phyloP scores from a whole-genome alignment of 2,888 invertebrate genomes.

The Macrophya alboannulata region DNA sequence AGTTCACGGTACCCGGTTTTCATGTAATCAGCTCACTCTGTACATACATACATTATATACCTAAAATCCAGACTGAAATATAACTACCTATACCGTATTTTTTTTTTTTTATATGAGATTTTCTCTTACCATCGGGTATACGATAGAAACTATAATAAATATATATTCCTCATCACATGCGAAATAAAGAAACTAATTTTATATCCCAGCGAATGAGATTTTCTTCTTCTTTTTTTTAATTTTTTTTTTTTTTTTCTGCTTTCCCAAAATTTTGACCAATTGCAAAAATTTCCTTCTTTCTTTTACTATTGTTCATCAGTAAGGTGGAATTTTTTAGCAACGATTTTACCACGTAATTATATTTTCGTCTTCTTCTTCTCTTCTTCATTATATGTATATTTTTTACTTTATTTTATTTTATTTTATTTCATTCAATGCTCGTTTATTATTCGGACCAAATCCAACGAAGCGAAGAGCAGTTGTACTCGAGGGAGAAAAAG shows the following conservation, averaged over 20 bases:
- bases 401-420: background rate
- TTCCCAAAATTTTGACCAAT: background rate
- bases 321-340: too few species aligned
- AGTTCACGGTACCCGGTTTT: constrained; percentile 23
- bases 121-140: background rate
- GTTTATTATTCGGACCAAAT: background rate
- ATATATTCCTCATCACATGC: background rate
- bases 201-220: too few species aligned
- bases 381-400: background rate
- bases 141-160: background rate
- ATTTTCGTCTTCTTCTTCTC: background rate
- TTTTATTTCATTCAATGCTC: background rate
- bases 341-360: too few species aligned
- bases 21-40: background rate
- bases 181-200: too few species aligned
- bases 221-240: too few species aligned
- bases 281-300: background rate
- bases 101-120: background rate
- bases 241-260: too few species aligned
- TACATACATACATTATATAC: background rate
- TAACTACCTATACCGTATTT: background rate
- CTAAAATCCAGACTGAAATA: background rate
- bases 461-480: background rate
- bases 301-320: background rate
- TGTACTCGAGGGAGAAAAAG: background rate